A percentile compares a stretch with the other conserved stretches of the same genome.
phyloP scores from a whole-genome alignment of 2,797 vertebrate genomes.

The Thripadectes ignobilis region DNA sequence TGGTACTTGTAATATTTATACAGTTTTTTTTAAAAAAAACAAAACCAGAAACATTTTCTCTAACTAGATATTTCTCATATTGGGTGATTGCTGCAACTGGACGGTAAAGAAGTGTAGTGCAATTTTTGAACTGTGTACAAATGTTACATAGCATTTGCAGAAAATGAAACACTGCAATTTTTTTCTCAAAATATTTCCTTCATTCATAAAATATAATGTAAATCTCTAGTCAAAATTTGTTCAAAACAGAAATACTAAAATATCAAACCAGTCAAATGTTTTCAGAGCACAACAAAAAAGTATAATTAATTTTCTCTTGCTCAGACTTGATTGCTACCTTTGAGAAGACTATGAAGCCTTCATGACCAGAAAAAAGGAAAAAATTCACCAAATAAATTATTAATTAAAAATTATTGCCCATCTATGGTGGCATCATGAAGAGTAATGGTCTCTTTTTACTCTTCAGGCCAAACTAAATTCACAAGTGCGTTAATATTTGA shows the following conservation, averaged over 20 bases:
- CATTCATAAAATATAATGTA: not conserved
- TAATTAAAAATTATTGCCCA: not conserved
- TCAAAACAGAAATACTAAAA: not conserved
- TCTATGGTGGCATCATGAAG: not conserved
- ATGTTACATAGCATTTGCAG: not conserved
- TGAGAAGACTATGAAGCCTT: not conserved
- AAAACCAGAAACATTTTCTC: not conserved
- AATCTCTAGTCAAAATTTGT: not conserved
- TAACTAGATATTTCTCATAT: not conserved
- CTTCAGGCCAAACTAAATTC: not conserved
- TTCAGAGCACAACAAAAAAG: not conserved
- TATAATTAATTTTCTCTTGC: not conserved
- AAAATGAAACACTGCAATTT: not conserved
- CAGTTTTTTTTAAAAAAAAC: not conserved
- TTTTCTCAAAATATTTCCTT: not conserved
- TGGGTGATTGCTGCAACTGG: not conserved
- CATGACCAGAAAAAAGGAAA: not conserved
- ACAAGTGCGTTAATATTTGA: slow-evolving; percentile 16
- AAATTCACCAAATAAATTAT: slow-evolving; percentile 6
- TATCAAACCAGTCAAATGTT: not conserved
- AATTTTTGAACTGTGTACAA: not conserved
- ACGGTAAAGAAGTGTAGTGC: not conserved
- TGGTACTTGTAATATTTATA: not conserved
- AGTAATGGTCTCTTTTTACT: slow-evolving; percentile 1
- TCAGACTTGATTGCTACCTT: not conserved